Percentiles rank a stretch among this genome's conserved stretches.
Evolutionary conservation across 64 coral and sea anemone species (phyloP).

Genomic region (Exaiptasia diaphana): DNA sequence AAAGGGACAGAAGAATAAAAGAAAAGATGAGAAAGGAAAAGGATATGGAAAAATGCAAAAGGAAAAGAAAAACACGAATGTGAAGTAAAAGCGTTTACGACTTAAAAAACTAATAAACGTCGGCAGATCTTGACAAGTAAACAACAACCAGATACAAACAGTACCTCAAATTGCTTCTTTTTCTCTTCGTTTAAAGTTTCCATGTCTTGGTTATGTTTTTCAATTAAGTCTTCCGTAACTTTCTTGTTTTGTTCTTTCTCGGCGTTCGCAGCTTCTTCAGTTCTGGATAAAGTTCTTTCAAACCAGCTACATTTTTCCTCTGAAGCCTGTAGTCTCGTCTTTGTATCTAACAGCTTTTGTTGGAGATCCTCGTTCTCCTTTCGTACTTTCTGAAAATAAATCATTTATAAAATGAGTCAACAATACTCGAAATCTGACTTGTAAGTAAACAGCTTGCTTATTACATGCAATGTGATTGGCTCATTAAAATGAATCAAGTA

Average conservation of each 20-base stretch:
- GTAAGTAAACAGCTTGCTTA: too few species aligned
- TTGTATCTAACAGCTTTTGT: constrained; percentile 57
- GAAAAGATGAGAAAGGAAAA: too few species aligned
- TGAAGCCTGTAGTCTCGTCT: constrained; percentile 64
- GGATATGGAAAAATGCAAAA: too few species aligned
- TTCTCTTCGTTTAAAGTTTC: constrained; percentile 29
- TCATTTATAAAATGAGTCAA: not conserved
- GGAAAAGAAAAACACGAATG: too few species aligned
- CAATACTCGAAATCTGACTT: not conserved
- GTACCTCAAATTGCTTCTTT: not conserved
- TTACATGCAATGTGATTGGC: not conserved
- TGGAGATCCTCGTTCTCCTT: constrained; percentile 86
- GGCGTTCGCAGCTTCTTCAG: constrained; percentile 66
- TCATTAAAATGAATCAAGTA: not conserved
- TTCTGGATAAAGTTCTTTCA: constrained; percentile 79
- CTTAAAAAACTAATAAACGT: too few species aligned
- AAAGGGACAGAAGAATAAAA: too few species aligned
- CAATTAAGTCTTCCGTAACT: constrained; percentile 27
- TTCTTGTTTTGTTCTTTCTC: constrained; percentile 71
- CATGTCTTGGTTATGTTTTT: constrained; percentile 60
- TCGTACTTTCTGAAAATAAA: constrained; percentile 69
- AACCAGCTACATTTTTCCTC: constrained; percentile 95
- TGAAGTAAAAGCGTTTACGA: too few species aligned
- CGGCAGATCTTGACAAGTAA: too few species aligned
- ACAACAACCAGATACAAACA: too few species aligned